phyloP scores from a whole-genome alignment of 2,113 vertebrate genomes.

The human (Homo sapiens) region GRCh38 chr17:962501-963000 shows the following conservation, averaged over 20 bases:
- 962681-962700: slow-evolving; percentile 11
- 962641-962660: neutral
- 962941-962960: neutral
- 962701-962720: slow-evolving; percentile 39
- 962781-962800: slow-evolving; percentile 44
- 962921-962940: neutral
- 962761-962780: neutral
- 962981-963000: neutral
- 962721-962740: neutral
- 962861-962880: neutral
- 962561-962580: no score
- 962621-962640: slow-evolving; percentile 40
- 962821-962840: slow-evolving; percentile 35
- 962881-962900: neutral
- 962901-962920: neutral
- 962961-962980: neutral
- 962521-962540: no score
- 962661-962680: slow-evolving; percentile 46
- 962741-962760: slow-evolving; percentile 44
- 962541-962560: no score
- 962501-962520: no score
- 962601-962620: slow-evolving; percentile 28
- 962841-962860: neutral
- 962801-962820: slow-evolving; percentile 56
- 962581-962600: neutral